A percentile compares a stretch with the other conserved stretches of the same genome.
Conservation (phyloP, 2,113 vertebrate genomes). For the Excalfactoria chinensis region DNA sequence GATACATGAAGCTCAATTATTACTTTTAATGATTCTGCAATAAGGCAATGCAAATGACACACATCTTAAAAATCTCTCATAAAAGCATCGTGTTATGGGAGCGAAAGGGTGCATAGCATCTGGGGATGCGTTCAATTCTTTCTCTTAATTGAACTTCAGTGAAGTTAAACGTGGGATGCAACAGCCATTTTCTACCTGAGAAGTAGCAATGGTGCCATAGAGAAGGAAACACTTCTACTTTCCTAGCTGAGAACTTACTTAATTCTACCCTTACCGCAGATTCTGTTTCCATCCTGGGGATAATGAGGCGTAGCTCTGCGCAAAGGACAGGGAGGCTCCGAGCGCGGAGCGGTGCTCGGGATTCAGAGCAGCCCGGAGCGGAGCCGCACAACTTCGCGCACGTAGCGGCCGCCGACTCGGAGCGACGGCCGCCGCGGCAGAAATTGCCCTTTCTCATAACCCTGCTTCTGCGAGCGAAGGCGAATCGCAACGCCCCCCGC, state of each 20-base stretch:
- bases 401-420: too few relatives aligned
- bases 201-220: not conserved
- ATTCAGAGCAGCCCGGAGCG: not conserved
- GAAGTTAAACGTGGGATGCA: not conserved
- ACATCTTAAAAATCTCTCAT: not conserved
- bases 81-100: not conserved
- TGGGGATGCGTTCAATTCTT: not conserved
- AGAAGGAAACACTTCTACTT: constrained; percentile 29
- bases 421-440: constrained; percentile 51
- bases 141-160: constrained; percentile 1
- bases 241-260: not conserved
- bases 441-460: constrained; percentile 31
- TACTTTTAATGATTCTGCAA: not conserved
- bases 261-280: not conserved
- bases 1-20: not conserved
- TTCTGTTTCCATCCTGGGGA: not conserved
- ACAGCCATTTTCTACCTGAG: not conserved
- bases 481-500: not conserved
- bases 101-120: not conserved
- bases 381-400: too few relatives aligned
- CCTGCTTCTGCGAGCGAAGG: constrained; percentile 21
- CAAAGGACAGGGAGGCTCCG: not conserved
- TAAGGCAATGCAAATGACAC: not conserved
- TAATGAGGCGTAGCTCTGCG: not conserved
- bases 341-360: not conserved